Percentiles rank a stretch among this genome's conserved stretches.
Conservation (phyloP, 2,888 invertebrate genomes). For the Agrotis ipsilon region DNA sequence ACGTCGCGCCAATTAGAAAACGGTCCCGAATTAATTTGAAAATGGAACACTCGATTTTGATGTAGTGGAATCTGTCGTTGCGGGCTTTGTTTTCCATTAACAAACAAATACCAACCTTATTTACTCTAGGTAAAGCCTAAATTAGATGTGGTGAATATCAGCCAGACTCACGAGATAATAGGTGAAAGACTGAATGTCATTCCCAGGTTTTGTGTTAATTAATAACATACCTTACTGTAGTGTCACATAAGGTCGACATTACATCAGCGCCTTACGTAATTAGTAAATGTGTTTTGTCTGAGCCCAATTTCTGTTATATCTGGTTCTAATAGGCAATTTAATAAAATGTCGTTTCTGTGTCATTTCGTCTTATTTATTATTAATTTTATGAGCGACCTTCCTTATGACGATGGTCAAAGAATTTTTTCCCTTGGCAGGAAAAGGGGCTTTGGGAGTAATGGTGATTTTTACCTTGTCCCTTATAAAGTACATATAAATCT, state of each 20-base stretch:
- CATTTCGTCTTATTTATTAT: slow-evolving; percentile 53
- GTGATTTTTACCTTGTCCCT: slow-evolving; percentile 50
- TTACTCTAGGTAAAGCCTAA: slow-evolving; percentile 42
- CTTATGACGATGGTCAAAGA: slow-evolving; percentile 24
- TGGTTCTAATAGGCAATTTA: slow-evolving; percentile 64
- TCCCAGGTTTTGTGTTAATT: slow-evolving; percentile 64
- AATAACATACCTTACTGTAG: slow-evolving; percentile 66
- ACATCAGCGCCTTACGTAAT: slow-evolving; percentile 64
- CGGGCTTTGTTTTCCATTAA: slow-evolving; percentile 56
- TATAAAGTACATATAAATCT: slow-evolving; percentile 55
- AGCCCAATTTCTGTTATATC: slow-evolving; percentile 65
- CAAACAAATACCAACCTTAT: slow-evolving; percentile 61
- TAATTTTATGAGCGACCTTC: slow-evolving; percentile 45
- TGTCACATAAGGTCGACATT: slow-evolving; percentile 57
- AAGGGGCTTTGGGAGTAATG: slow-evolving; percentile 20
- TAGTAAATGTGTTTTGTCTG: slow-evolving; percentile 74
- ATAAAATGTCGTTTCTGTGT: slow-evolving; percentile 56
- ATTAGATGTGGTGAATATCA: slow-evolving; percentile 37
- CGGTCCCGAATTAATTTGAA: slow-evolving; percentile 88
- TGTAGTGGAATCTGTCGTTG: slow-evolving; percentile 86
- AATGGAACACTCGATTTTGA: slow-evolving; percentile 90
- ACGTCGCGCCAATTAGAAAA: slow-evolving; percentile 90
- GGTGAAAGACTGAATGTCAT: slow-evolving; percentile 75
- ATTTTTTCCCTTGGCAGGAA: slow-evolving; percentile 28
- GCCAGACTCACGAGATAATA: slow-evolving; percentile 66